These are phyloP conservation scores for Bradypodion ventrale DNA, from an alignment of 2,797 vertebrate species.

Conservation along the genomic window DNA sequence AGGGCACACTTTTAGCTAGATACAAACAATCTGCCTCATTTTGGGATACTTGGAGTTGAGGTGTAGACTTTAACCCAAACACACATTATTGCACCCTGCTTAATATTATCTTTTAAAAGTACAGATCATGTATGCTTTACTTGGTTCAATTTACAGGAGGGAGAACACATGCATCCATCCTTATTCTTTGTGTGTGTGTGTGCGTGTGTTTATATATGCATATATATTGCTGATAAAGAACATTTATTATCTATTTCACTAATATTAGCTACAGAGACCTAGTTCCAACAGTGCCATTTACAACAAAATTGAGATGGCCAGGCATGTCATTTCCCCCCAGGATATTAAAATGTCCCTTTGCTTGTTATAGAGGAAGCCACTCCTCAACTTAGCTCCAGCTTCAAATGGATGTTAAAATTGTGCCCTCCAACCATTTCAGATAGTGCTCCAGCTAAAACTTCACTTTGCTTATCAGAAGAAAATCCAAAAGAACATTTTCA, in stretches of 20 bases:
- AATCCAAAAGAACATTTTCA: constrained; percentile 62
- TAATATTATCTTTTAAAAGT: constrained; percentile 36
- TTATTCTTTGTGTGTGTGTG: background rate
- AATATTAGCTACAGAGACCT: constrained; percentile 22
- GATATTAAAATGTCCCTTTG: constrained; percentile 57
- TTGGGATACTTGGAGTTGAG: background rate
- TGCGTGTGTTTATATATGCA: background rate
- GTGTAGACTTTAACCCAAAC: background rate
- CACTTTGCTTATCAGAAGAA: constrained; percentile 63
- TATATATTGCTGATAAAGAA: background rate
- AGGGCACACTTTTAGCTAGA: too few species aligned
- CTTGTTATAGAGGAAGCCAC: constrained; percentile 45
- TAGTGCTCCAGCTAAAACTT: constrained; percentile 59
- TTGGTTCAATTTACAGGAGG: constrained; percentile 18
- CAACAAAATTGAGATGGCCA: constrained; percentile 51
- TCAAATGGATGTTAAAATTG: constrained; percentile 63
- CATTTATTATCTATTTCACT: constrained; percentile 36
- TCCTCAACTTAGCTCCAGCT: constrained; percentile 59
- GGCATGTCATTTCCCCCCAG: constrained; percentile 46
- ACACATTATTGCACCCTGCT: constrained; percentile 3
- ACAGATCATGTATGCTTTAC: background rate
- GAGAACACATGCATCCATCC: background rate
- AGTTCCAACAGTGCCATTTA: constrained; percentile 42
- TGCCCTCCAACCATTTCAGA: constrained; percentile 69
- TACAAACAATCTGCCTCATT: background rate